These are phyloP conservation scores for Muntiacus muntjak DNA, from an alignment of 2,113 vertebrate genomes.

Conservation along the genomic window DNA sequence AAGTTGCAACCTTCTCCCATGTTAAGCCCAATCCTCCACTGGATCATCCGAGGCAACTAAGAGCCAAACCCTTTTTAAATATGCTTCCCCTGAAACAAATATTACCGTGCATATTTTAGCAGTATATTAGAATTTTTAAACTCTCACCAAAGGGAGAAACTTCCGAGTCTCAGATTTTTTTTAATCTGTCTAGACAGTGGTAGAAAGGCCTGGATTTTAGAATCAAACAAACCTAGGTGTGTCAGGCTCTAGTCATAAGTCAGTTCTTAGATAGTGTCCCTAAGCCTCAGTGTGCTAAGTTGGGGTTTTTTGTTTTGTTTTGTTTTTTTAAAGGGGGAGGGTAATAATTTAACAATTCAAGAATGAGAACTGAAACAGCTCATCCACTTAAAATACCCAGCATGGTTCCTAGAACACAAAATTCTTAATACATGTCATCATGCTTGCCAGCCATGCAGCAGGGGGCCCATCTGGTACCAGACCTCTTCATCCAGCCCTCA, in stretches of 20 bases:
- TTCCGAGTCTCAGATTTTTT: not conserved
- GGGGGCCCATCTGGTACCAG: not conserved
- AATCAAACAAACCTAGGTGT: not conserved
- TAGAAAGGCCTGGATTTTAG: not conserved
- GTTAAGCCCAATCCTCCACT: not conserved
- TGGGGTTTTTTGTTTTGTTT: not conserved
- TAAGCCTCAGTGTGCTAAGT: not conserved
- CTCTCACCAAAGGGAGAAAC: not conserved
- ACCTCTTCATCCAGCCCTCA: not conserved
- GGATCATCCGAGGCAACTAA: not conserved
- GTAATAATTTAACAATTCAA: not conserved
- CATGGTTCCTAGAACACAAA: not conserved
- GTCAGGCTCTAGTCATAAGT: not conserved
- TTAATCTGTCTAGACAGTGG: not conserved
- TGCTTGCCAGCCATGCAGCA: not conserved
- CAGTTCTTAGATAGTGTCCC: not conserved
- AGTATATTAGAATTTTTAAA: not conserved
- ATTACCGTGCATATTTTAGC: not conserved
- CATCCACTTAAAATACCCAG: not conserved
- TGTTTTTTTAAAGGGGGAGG: not conserved
- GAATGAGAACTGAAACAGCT: not conserved
- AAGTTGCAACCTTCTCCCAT: not conserved
- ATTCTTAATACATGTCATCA: no score
- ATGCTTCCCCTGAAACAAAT: not conserved
- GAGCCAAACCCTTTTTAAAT: not conserved